Percentiles rank a stretch among this genome's conserved stretches.
Evolutionary conservation across 2,888 invertebrate species (phyloP).

Genomic region (Meta bourneti): DNA sequence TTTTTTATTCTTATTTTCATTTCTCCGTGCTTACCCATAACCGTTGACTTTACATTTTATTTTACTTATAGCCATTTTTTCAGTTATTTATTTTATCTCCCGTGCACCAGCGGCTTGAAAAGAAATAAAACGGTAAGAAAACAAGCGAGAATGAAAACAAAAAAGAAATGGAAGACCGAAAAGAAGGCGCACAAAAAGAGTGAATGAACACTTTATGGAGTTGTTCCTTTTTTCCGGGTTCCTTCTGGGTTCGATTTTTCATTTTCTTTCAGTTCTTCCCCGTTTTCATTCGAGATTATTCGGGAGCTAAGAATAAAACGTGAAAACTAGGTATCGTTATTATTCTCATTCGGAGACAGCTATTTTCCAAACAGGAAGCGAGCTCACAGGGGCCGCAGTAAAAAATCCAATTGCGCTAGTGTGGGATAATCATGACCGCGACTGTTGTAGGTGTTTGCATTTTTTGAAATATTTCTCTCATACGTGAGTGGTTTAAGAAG

Average conservation of each 20-base stretch:
- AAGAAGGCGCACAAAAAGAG: conserved; percentile 1
- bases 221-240: conserved; percentile 23
- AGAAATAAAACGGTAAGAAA: conserved; percentile 20
- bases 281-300: conserved; percentile 7
- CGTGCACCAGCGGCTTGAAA: conserved; percentile 39
- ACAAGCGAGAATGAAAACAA: conserved; percentile 8
- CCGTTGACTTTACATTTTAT: conserved; percentile 33
- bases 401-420: not conserved
- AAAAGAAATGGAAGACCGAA: not conserved
- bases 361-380: conserved; percentile 4
- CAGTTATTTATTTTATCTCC: conserved; percentile 66
- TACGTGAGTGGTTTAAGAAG: no score
- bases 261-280: conserved; percentile 4
- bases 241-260: conserved; percentile 8
- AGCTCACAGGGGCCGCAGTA: not conserved
- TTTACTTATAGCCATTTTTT: conserved; percentile 3
- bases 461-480: not conserved
- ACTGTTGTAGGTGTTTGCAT: not conserved
- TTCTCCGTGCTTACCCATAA: conserved; percentile 46
- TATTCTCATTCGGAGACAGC: conserved; percentile 15
- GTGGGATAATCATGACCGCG: not conserved
- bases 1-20: conserved; percentile 22
- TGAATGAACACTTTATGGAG: conserved; percentile 47
- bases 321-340: conserved; percentile 43
- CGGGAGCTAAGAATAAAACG: not conserved